Evolutionary conservation across 2,797 vertebrate species (phyloP).

Genomic region (Ictinia mississippiensis): DNA sequence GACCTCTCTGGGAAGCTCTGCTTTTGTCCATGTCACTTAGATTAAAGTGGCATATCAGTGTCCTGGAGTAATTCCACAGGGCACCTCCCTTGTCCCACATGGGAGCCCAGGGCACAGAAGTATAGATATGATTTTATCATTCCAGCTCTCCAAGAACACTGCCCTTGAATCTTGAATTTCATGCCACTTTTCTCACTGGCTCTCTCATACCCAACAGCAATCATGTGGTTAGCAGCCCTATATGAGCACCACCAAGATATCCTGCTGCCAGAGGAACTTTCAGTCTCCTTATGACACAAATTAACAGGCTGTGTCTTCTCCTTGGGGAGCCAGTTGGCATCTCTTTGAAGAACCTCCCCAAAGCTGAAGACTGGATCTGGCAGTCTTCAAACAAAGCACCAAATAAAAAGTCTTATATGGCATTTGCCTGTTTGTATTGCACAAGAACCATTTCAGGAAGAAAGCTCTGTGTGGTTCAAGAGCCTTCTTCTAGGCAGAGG

Average conservation of each 20-base stretch:
- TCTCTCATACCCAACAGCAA: background rate
- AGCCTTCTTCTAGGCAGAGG: background rate
- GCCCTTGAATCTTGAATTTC: background rate
- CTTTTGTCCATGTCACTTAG: background rate
- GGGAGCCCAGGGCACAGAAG: background rate
- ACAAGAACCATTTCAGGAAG: background rate
- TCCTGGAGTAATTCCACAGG: background rate
- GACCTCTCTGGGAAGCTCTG: background rate
- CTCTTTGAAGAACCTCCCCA: background rate
- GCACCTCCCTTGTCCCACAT: background rate
- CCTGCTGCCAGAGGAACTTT: background rate
- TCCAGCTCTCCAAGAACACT: background rate
- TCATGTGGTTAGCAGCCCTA: background rate
- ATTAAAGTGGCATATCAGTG: background rate
- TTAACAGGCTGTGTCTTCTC: background rate
- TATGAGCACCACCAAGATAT: background rate
- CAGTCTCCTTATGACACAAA: background rate
- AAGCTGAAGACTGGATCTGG: background rate
- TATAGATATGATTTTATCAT: background rate
- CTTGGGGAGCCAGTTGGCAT: background rate
- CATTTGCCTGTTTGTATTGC: background rate
- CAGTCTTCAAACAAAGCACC: background rate
- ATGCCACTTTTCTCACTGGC: background rate
- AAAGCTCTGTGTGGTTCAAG: background rate
- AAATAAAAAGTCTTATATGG: background rate